Evolutionary conservation across 2,888 invertebrate species (phyloP), one percentile per base, ranked within the genome.

Genomic region (Drosophila longiperda): DNA sequence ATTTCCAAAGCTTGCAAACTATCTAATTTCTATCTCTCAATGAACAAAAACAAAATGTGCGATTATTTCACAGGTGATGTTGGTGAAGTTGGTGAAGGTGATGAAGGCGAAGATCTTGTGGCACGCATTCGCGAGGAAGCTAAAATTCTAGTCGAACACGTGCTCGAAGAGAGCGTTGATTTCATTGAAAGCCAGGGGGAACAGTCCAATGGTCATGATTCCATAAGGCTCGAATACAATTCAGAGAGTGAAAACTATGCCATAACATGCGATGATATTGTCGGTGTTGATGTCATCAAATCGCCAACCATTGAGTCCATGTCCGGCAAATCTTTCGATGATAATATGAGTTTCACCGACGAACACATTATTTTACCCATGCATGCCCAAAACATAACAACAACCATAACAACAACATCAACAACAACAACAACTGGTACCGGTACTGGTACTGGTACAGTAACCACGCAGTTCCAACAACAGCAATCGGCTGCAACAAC

Each of bases 191-290:
- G 83, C 66, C 91, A 92, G 58, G 81, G 80, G 40, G 82, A 86
- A 20, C 78, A 81, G 75, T 61, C 79, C 77, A 87, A 90, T 75
- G 82, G 82, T n/a, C 79, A 86, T 33, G 91, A 90, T 69, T 76
- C 73, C 32, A 73, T 75, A 42, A 85, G 75, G 71, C 79, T 78
- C 23, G 91, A 91, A 73, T 91, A 91, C 74, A 92, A 92, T 84
- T 93, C 92, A 36, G 93, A 93, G 67, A 93, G 93, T 87, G 93
- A 93, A 65, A 91, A 93, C 73, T 93, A 92, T 90, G 93, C 93
- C 42, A 93, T 93, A 34, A 93, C 93, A 73, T 93, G 92, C 80
- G 92, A 93, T 80, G 91, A 93, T 73, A 86, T 91, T 82, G 91
- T 80, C 78, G 92, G 92, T 69, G 87, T 91, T 73, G 92, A 92